phyloP scores from a whole-genome alignment of 2,113 vertebrate species.

The Rhinolophus sinicus region DNA sequence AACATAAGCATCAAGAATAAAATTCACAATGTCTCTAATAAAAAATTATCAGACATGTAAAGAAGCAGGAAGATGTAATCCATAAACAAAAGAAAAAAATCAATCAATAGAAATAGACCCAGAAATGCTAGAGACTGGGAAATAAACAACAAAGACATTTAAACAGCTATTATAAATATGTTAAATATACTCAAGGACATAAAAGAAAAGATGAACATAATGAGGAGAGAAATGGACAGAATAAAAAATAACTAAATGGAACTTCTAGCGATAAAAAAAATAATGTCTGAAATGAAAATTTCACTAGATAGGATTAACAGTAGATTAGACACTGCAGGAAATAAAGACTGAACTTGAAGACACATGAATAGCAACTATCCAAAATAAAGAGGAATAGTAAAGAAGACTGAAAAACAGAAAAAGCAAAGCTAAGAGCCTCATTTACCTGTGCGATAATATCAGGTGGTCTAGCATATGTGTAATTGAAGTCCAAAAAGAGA shows the following conservation, averaged over 20 bases:
- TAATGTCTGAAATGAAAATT: constrained; percentile 2
- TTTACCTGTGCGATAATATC: neutral
- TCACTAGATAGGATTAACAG: neutral
- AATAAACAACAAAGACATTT: neutral
- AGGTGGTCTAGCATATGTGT: neutral
- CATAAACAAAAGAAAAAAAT: neutral
- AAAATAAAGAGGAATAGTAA: neutral
- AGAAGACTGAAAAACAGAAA: neutral
- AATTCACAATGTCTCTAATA: neutral
- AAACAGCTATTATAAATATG: neutral
- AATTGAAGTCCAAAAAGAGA: neutral
- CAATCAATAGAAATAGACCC: neutral
- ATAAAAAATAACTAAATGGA: neutral
- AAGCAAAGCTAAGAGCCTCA: neutral
- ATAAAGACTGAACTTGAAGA: neutral
- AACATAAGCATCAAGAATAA: neutral
- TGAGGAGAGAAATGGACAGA: neutral
- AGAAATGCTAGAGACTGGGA: neutral
- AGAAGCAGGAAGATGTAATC: neutral
- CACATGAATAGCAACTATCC: neutral
- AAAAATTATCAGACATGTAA: neutral
- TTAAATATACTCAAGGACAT: neutral
- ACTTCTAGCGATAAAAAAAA: neutral
- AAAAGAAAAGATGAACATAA: constrained; percentile 29
- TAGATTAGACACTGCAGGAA: neutral